phyloP scores from a whole-genome alignment of 2,888 invertebrate genomes.

The Eugnorisma glareosa region DNA sequence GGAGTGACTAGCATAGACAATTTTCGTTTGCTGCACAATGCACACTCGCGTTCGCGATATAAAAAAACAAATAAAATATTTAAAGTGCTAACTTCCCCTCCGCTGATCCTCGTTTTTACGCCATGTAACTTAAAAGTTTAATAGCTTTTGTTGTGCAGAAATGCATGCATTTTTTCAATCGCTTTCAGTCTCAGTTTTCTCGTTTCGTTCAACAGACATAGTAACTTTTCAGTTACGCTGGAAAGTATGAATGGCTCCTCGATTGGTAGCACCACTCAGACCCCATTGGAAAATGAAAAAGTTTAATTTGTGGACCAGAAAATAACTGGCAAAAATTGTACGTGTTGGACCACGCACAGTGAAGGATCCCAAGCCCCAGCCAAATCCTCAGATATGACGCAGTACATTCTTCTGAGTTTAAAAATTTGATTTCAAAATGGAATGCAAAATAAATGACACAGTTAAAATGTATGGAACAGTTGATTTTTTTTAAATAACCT shows the following conservation, averaged over 20 bases:
- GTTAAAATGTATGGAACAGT: no score
- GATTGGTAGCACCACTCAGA: background rate
- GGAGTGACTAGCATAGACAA: conserved; percentile 33
- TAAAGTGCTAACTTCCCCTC: no score
- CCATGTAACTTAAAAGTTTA: background rate
- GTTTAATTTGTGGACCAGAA: background rate
- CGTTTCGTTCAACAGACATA: background rate
- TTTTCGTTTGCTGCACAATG: conserved; percentile 55
- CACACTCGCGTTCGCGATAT: conserved; percentile 46
- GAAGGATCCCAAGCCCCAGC: no score
- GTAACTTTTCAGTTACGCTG: background rate
- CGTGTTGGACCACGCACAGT: background rate
- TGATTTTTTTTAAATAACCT: no score
- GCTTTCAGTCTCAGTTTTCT: background rate
- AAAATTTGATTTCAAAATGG: no score
- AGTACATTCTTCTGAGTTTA: no score
- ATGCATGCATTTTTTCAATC: background rate
- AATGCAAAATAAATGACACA: no score
- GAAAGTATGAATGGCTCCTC: background rate
- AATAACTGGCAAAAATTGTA: background rate
- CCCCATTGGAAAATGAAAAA: background rate
- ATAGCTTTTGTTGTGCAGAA: background rate
- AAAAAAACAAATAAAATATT: background rate
- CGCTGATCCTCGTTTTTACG: background rate
- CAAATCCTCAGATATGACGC: no score